Percentiles rank a stretch among this genome's conserved stretches.
Conservation (phyloP, 2,797 vertebrate species). For the Orientallactaga sibirica region DNA sequence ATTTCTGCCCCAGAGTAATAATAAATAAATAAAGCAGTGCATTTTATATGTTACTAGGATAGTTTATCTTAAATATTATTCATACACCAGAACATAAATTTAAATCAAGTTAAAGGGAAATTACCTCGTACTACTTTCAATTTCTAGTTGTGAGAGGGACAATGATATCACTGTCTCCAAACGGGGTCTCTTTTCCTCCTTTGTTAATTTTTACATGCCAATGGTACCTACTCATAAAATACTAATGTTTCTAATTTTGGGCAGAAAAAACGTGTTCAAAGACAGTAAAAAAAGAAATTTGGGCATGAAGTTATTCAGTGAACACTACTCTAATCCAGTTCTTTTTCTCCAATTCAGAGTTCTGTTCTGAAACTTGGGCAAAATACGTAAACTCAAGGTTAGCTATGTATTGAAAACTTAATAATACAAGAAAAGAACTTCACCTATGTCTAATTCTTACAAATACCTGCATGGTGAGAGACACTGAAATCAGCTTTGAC, state of each 20-base stretch:
- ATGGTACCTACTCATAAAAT: background rate
- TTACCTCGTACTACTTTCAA: background rate
- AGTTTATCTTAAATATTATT: conserved; percentile 26
- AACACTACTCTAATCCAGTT: background rate
- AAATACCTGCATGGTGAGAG: background rate
- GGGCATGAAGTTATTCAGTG: background rate
- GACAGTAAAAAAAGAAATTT: background rate
- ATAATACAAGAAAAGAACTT: background rate
- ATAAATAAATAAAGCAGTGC: background rate
- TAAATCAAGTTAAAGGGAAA: background rate
- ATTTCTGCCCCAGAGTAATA: background rate
- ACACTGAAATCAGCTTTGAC: background rate
- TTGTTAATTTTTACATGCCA: background rate
- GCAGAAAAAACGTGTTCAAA: background rate
- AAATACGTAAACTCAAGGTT: background rate
- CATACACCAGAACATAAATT: background rate
- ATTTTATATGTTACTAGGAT: background rate
- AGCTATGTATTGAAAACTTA: background rate
- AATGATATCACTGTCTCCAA: background rate
- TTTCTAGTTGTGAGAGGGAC: background rate
- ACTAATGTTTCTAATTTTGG: background rate
- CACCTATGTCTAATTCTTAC: background rate
- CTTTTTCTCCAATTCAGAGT: background rate
- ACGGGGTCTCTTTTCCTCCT: background rate
- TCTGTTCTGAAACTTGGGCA: background rate